Evolutionary conservation across 2,888 invertebrate genomes (phyloP).

Genomic region (Blera fallax): DNA sequence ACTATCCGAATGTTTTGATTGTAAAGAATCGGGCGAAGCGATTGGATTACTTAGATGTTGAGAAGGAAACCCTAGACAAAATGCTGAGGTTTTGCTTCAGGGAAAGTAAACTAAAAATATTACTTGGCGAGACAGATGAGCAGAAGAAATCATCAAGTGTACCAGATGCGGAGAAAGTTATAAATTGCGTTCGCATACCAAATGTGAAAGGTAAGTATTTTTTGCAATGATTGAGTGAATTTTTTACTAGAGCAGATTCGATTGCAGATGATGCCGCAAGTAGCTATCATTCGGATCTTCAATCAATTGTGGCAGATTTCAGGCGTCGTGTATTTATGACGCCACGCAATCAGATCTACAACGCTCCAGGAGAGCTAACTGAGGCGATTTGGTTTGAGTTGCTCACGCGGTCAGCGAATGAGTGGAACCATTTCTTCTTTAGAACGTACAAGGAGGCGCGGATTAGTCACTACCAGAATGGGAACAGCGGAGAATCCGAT

Average conservation of each 20-base stretch:
- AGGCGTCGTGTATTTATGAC: constrained; percentile 77
- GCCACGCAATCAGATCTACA: constrained; percentile 76
- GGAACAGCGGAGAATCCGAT: constrained; percentile 28
- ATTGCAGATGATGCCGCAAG: constrained; percentile 70
- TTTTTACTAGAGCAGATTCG: background rate
- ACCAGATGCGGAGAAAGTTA: constrained; percentile 71
- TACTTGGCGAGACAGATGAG: constrained; percentile 75
- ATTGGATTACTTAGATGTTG: constrained; percentile 86
- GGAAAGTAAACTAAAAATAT: constrained; percentile 76
- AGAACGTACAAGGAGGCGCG: constrained; percentile 76
- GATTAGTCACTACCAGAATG: constrained; percentile 46
- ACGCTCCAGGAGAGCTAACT: constrained; percentile 75
- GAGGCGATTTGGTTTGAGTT: constrained; percentile 78
- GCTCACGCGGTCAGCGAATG: constrained; percentile 74
- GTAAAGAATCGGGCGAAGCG: constrained; percentile 91
- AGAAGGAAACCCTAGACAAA: constrained; percentile 76
- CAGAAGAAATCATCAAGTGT: constrained; percentile 71
- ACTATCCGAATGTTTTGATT: constrained; percentile 91
- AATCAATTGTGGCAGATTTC: constrained; percentile 74
- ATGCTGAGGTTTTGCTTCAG: constrained; percentile 76
- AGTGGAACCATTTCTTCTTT: constrained; percentile 77
- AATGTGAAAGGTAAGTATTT: constrained; percentile 73
- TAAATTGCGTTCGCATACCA: constrained; percentile 76
- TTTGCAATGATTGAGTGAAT: background rate
- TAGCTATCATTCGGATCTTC: constrained; percentile 74